Conservation (phyloP, 2,888 invertebrate species). For the Mactromeris polynyma region DNA sequence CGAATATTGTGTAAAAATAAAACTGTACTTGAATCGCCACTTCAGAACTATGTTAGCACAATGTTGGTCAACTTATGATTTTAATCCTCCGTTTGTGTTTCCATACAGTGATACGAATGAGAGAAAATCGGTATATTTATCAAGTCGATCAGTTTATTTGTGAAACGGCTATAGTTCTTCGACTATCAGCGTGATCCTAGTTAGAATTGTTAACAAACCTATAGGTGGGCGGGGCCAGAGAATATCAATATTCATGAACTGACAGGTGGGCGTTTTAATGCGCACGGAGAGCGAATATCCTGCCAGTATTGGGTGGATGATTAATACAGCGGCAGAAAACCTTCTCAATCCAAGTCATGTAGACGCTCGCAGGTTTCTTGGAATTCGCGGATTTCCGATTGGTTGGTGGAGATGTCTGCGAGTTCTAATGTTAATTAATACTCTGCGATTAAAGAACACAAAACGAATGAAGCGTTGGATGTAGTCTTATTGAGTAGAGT, state of each 20-base stretch:
- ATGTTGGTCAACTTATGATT: conserved; percentile 46
- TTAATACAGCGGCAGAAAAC: neutral
- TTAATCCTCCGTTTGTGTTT: conserved; percentile 69
- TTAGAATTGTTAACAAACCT: conserved; percentile 37
- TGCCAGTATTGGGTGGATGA: neutral
- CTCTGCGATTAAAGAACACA: neutral
- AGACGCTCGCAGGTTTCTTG: neutral
- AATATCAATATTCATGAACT: conserved; percentile 32
- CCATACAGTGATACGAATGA: conserved; percentile 60
- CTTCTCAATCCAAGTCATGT: neutral
- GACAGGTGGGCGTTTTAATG: conserved; percentile 23
- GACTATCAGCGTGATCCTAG: conserved; percentile 36
- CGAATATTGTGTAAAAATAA: neutral
- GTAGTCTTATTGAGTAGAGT: neutral
- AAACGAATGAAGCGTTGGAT: neutral
- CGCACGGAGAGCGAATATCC: neutral
- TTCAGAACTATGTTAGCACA: neutral
- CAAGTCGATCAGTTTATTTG: conserved; percentile 64
- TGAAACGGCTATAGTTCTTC: conserved; percentile 62
- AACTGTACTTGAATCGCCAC: neutral
- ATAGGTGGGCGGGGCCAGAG: conserved; percentile 50
- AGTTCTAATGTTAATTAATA: neutral
- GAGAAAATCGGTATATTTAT: conserved; percentile 61
- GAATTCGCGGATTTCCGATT: neutral
- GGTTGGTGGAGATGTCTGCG: neutral